A percentile compares a stretch with the other conserved stretches of the same genome.
Conservation (phyloP, 2,113 vertebrate species). For the Phrynocephalus versicolor region DNA sequence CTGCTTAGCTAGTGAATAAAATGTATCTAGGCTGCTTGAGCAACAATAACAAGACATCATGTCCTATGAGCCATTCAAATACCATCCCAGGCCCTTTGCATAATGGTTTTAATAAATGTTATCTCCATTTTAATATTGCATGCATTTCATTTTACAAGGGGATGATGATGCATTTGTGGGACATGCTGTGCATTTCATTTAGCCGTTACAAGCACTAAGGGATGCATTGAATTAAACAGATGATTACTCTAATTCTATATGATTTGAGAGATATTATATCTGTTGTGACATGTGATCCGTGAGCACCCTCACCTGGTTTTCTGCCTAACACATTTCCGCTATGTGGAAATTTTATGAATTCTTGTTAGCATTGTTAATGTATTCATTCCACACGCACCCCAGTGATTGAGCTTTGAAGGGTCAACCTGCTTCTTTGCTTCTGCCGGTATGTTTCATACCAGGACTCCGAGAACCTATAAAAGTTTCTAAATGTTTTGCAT, state of each 20-base stretch:
- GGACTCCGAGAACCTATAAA: too few species aligned
- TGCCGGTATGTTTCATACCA: too few species aligned
- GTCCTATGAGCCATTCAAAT: slow-evolving; percentile 38
- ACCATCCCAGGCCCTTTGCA: slow-evolving; percentile 51
- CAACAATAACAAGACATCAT: slow-evolving; percentile 1
- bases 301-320: slow-evolving; percentile 58
- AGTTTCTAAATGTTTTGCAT: too few species aligned
- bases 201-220: slow-evolving; percentile 68
- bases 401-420: slow-evolving; percentile 35
- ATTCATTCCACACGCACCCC: slow-evolving; percentile 29
- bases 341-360: slow-evolving; percentile 59
- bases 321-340: slow-evolving; percentile 44
- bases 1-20: neutral
- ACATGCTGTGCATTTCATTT: slow-evolving; percentile 66
- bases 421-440: neutral
- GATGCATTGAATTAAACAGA: slow-evolving; percentile 70
- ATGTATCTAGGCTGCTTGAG: neutral
- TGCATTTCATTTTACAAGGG: slow-evolving; percentile 71
- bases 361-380: slow-evolving; percentile 50
- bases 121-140: slow-evolving; percentile 66
- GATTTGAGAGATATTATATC: slow-evolving; percentile 63
- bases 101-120: slow-evolving; percentile 70
- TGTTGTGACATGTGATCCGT: slow-evolving; percentile 45
- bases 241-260: slow-evolving; percentile 63
- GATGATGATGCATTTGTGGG: slow-evolving; percentile 68